Evolutionary conservation across 2,113 vertebrate genomes (phyloP).

Genomic region (Protomyctophum bolini): DNA sequence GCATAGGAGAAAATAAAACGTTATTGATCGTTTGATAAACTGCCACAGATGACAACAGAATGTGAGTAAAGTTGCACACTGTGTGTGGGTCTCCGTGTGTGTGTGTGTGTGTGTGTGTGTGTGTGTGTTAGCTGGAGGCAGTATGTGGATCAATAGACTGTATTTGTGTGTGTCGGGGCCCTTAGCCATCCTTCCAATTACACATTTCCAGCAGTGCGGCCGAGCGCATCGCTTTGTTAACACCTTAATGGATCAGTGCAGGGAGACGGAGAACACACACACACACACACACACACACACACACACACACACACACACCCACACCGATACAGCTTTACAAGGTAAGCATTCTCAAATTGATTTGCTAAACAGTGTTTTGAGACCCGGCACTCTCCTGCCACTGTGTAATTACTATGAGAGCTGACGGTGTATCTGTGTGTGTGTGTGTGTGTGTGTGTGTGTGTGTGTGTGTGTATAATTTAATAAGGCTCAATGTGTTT

Average conservation of each 20-base stretch:
- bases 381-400: conserved; percentile 58
- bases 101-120: conserved; percentile 11
- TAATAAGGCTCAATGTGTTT: conserved; percentile 67
- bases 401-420: conserved; percentile 74
- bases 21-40: conserved; percentile 74
- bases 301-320: conserved; percentile 32
- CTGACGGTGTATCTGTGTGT: conserved; percentile 44
- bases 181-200: conserved; percentile 86
- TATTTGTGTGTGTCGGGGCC: conserved; percentile 78
- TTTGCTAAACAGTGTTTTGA: conserved; percentile 88
- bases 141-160: conserved; percentile 77
- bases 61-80: conserved; percentile 53
- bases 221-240: conserved; percentile 80
- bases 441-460: conserved; percentile 45
- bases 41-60: conserved; percentile 59
- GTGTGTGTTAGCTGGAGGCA: conserved; percentile 57
- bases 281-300: conserved; percentile 51
- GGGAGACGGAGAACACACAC: conserved; percentile 63
- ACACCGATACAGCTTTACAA: conserved; percentile 78
- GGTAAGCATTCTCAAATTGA: conserved; percentile 86
- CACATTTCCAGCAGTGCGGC: conserved; percentile 80
- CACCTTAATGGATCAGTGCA: conserved; percentile 81
- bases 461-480: conserved; percentile 76
- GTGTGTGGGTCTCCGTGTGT: conserved; percentile 16
- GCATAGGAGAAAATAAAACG: conserved; percentile 74